Conservation (phyloP, 2,113 vertebrate genomes). For the Probosciger aterrimus region DNA sequence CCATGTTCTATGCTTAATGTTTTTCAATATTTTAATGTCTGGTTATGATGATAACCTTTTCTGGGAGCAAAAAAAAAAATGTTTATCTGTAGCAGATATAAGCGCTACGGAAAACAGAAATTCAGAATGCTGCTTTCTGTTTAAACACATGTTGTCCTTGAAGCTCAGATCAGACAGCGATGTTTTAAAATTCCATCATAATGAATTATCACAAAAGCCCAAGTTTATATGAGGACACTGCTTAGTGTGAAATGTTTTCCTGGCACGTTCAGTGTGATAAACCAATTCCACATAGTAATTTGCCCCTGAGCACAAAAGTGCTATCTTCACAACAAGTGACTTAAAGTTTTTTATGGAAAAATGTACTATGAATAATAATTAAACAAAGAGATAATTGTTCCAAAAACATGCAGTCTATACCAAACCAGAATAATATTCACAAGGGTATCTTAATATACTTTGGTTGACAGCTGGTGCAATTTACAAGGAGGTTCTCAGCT, state of each 20-base stretch:
- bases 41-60: background rate
- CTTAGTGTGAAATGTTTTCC: background rate
- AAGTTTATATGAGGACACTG: background rate
- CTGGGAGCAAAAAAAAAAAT: background rate
- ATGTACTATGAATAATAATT: background rate
- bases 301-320: background rate
- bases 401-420: background rate
- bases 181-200: background rate
- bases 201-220: background rate
- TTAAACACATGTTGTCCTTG: background rate
- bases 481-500: background rate
- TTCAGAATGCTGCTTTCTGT: background rate
- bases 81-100: background rate
- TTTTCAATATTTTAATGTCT: background rate
- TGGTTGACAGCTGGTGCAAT: fast-evolving
- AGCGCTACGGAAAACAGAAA: background rate
- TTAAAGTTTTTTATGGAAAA: background rate
- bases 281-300: background rate
- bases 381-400: background rate
- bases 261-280: background rate
- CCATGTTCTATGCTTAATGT: background rate
- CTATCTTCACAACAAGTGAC: background rate
- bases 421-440: background rate
- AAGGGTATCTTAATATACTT: background rate
- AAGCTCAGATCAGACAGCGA: background rate